Evolutionary conservation across 2,113 vertebrate species (phyloP).

Genomic region (Aegithalos caudatus): DNA sequence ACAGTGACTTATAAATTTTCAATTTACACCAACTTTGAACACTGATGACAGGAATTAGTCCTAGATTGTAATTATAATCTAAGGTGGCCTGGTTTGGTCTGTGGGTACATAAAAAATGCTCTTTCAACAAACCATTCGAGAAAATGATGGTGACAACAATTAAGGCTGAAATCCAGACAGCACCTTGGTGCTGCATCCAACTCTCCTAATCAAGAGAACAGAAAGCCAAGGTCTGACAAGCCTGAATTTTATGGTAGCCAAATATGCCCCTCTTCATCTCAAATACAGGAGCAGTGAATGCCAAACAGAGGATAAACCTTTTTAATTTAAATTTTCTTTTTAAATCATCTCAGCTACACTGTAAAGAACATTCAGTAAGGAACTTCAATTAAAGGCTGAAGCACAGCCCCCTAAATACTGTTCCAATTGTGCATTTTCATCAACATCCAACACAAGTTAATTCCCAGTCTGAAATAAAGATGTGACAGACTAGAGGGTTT

Average conservation of each 20-base stretch:
- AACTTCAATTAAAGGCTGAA: neutral
- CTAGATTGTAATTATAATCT: neutral
- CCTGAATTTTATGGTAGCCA: neutral
- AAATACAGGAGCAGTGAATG: neutral
- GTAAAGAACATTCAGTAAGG: neutral
- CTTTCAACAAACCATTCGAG: neutral
- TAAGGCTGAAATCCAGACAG: neutral
- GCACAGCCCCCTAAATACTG: neutral
- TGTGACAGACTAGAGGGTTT: neutral
- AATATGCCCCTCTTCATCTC: neutral
- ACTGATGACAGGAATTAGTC: neutral
- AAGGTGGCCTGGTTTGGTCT: neutral
- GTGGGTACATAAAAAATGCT: neutral
- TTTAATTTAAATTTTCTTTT: neutral
- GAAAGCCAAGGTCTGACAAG: neutral
- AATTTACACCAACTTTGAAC: neutral
- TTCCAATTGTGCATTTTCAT: neutral
- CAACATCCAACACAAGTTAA: neutral
- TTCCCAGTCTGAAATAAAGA: neutral
- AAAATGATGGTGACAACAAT: neutral
- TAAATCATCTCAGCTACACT: neutral
- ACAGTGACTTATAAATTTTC: neutral
- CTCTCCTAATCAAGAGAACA: fast-evolving
- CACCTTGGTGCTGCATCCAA: neutral
- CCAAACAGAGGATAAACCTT: neutral